phyloP scores from a whole-genome alignment of 2,113 vertebrate species.

The Brachypodius melanocephalos region DNA sequence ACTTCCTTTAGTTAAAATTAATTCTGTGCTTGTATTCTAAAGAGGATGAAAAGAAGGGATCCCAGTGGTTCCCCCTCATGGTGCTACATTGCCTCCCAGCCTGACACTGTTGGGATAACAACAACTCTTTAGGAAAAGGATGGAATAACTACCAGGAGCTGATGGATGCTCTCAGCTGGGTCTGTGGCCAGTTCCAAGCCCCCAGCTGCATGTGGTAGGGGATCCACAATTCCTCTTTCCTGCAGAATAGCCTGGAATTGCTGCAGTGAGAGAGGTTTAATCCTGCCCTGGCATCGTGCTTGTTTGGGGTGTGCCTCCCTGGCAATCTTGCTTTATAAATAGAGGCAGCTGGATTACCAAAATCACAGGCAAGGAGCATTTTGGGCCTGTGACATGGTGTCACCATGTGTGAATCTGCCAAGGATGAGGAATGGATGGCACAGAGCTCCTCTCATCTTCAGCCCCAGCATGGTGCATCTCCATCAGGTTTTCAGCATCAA shows the following conservation, averaged over 20 bases:
- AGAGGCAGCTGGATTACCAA: slow-evolving; percentile 2
- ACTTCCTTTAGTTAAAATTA: not conserved
- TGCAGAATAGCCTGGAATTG: not conserved
- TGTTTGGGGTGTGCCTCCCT: not conserved
- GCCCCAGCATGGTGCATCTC: not conserved
- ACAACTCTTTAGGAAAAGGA: not conserved
- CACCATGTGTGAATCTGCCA: not conserved
- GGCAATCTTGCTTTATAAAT: slow-evolving; percentile 52
- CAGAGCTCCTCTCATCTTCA: not conserved
- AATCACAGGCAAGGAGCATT: not conserved
- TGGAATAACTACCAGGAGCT: not conserved
- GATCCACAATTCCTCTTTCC: not conserved
- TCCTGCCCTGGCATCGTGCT: not conserved
- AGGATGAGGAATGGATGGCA: not conserved
- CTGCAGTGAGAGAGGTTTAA: slow-evolving; percentile 17
- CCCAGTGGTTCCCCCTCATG: not conserved
- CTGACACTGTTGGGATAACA: not conserved
- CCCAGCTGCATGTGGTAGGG: accelerated
- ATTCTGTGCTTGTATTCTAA: not conserved
- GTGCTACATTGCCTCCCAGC: accelerated
- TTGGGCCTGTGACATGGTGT: not conserved
- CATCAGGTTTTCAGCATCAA: not conserved
- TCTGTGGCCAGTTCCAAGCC: not conserved
- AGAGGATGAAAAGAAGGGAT: not conserved
- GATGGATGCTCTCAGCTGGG: not conserved